Evolutionary conservation across 2,888 invertebrate genomes (phyloP), one percentile per base, ranked within the genome.

Genomic region (Drosophila neoperkinsi): DNA sequence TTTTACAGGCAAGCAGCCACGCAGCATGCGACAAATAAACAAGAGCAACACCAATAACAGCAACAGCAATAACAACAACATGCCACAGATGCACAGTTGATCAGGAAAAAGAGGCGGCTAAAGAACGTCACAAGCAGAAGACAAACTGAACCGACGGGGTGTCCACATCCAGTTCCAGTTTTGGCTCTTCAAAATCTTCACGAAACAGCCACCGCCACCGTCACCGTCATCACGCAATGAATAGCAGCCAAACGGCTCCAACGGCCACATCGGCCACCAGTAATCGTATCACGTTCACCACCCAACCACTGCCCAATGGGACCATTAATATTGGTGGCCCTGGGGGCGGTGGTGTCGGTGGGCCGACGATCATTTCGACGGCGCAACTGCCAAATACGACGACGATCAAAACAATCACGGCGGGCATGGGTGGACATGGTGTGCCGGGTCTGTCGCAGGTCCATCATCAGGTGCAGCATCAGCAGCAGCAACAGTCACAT

Each of bases 231-330:
- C 50, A 72, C 63, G 56, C 43, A 76, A 93, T 92, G 93, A 92
- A 93, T 82, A 91, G 91, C 75, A 91, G 92, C 81, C 93, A 92
- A 77, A 90, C 91, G 67, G 88, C 91, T 50, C 79, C 62, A 36
- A 56, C 84, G 73, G 78, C 88, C 73, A 79, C 92, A 65, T 84
- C 91, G 79, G 88, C 92, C 68, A 91, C 88, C 69, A 95, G 91
- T 70, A 95, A 95, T 92, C 94, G 96, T 91, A 95, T 96, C 72
- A 94, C 95, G 68, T 95, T 95, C 91, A 94, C 95, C 63, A 94
- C 94, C 84, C 96, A 96, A 92, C 94, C 95, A 76, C 92, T 96
- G 88, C 95, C 96, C 56, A 96, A 96, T 94, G 96, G 96, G 80
- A 95, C 96, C 71, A 94, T 96, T 87, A 95, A 95, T 73, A 94